These are phyloP conservation scores for Hyles lineata DNA, from an alignment of 2,888 invertebrate genomes.

Conservation along the genomic window DNA sequence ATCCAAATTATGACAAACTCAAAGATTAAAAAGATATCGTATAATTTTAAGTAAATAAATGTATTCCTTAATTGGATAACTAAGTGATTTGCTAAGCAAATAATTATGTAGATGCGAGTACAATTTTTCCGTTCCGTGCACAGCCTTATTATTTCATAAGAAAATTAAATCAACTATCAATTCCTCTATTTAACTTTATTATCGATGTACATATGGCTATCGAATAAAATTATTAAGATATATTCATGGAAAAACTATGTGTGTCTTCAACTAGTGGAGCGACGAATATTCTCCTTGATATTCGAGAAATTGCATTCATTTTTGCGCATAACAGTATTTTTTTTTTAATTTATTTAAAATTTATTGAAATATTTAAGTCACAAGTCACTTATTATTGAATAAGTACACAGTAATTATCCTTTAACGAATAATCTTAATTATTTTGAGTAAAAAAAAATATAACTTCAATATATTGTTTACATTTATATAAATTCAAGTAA, in stretches of 20 bases:
- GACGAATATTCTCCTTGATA: neutral
- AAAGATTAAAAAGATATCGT: too few relatives aligned
- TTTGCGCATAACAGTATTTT: neutral
- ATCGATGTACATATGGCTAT: neutral
- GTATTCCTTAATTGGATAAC: neutral
- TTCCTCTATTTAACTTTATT: slow-evolving; percentile 4
- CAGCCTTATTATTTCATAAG: slow-evolving; percentile 6
- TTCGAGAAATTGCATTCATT: neutral
- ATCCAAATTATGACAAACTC: too few relatives aligned
- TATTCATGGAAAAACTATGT: slow-evolving; percentile 14
- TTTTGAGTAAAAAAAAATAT: too few relatives aligned
- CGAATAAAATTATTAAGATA: neutral
- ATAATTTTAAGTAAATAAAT: too few relatives aligned
- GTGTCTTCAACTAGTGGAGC: neutral
- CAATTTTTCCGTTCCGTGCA: slow-evolving; percentile 4
- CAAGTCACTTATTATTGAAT: too few relatives aligned
- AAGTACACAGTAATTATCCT: too few relatives aligned
- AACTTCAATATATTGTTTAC: too few relatives aligned
- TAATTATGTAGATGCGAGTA: slow-evolving; percentile 7
- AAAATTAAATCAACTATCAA: slow-evolving; percentile 8
- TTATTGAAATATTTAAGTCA: too few relatives aligned
- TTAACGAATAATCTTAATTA: too few relatives aligned
- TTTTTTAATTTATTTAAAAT: too few relatives aligned
- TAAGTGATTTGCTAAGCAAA: neutral
- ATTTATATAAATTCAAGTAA: too few relatives aligned